phyloP scores from a whole-genome alignment of 2,113 vertebrate genomes.

The Glareola pratincola region DNA sequence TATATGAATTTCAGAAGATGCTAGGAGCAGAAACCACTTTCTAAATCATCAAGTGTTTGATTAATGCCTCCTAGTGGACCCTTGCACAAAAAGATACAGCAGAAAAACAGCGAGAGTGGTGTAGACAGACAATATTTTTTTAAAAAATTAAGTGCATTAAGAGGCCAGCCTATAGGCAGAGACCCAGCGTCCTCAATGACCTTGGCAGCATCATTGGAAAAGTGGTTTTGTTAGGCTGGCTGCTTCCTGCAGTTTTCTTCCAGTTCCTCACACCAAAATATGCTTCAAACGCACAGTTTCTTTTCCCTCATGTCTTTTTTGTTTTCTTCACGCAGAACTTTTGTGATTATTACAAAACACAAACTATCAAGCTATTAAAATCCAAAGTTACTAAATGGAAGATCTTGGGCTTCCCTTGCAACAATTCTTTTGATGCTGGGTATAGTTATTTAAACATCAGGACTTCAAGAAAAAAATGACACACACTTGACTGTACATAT shows the following conservation, averaged over 20 bases:
- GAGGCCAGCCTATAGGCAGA: not conserved
- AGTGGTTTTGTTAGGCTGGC: not conserved
- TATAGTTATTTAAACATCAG: not conserved
- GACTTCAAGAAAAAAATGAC: not conserved
- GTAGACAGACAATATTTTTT: not conserved
- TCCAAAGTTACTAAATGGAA: not conserved
- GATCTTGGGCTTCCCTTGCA: not conserved
- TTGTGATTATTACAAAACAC: not conserved
- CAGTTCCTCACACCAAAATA: not conserved
- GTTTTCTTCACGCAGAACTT: not conserved
- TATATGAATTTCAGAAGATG: not conserved
- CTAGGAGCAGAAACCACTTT: not conserved
- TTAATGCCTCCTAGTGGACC: not conserved
- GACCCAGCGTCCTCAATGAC: not conserved
- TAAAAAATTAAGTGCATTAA: accelerated
- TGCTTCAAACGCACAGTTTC: not conserved
- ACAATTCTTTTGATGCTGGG: not conserved
- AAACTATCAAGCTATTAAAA: not conserved
- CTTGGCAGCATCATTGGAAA: not conserved
- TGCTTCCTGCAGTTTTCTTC: not conserved
- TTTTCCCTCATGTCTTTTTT: not conserved
- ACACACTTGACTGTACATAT: not conserved
- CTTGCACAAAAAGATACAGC: not conserved
- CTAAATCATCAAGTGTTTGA: not conserved
- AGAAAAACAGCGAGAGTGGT: not conserved